Base-by-base conservation (phyloP, 2,113 vertebrate species). In the Murina feae region DNA sequence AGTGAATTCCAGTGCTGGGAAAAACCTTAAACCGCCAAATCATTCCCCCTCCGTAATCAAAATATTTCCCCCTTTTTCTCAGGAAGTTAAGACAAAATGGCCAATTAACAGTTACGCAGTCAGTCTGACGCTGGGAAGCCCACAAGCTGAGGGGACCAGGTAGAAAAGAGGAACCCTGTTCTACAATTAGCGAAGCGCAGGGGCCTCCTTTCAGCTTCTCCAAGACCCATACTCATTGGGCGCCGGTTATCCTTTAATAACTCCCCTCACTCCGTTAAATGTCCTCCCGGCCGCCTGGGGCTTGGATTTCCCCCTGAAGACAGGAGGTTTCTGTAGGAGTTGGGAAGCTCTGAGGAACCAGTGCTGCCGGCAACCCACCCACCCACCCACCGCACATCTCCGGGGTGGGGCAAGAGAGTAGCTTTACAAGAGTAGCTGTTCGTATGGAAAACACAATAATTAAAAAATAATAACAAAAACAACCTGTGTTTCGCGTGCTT, bases 51-150 rank as follows among this genome's bases (percentile, higher is more conserved):
- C 47, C 44, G 51, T 75, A 58, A 87, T 21, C 47, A 87, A 89
- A 96, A 78, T 68, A 37, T 71, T 18, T 78, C 92, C 84, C 95
- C 85, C 47, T 37, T 25, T 74, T 94, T 83, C 79, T 93, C 55
- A 71, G 68, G 37, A 93, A 93, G 81, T 37, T 69, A 86, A 86
- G 79, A 94, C 25, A 75, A 93, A 96, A 94, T 12, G 39, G 30
- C 49, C 74, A 89, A 20, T 55, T 90, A 90, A 92, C 37, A 80
- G 74, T 60, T 91, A 86, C 17, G 13, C 39, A 80, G 12, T 63
- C 39, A 80, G 12, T 63, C 23, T 92, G 75, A 83, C 6, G 47
- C 28, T 12, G 79, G 88, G 60, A 90, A 90, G 71, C 65, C 69
- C 65, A 58, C n/a, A 84, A 69, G 58, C 49, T 68, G n/a, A 55